phyloP scores from a whole-genome alignment of 1,140 invertebrate genomes.

The Helicoverpa armigera region DNA sequence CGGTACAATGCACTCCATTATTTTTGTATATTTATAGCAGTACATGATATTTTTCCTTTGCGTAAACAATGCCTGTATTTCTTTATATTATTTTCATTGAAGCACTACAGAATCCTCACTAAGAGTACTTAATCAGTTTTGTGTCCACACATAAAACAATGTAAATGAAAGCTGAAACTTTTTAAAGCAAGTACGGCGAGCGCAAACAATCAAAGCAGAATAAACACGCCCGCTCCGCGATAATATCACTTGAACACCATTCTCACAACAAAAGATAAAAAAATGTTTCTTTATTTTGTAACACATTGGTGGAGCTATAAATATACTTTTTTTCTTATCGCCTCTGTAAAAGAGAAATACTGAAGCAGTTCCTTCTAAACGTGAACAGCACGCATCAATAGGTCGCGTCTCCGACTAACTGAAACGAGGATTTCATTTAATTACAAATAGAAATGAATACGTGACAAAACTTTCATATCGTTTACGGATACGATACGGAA shows the following conservation, averaged over 20 bases:
- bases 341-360: background rate
- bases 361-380: background rate
- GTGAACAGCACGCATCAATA: background rate
- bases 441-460: no score
- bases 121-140: background rate
- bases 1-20: no score
- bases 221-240: conserved; percentile 4
- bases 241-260: conserved; percentile 29
- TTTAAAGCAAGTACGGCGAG: conserved; percentile 11
- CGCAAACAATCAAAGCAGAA: conserved; percentile 39
- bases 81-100: background rate
- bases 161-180: background rate
- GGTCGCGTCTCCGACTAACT: background rate
- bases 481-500: no score
- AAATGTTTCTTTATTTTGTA: conserved; percentile 16
- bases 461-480: no score
- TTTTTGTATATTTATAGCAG: no score
- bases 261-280: conserved; percentile 31
- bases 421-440: no score
- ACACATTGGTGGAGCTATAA: background rate
- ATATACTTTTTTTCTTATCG: conserved; percentile 1
- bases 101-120: background rate
- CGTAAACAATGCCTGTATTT: no score
- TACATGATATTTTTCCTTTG: no score
- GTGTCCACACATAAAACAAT: background rate